Evolutionary conservation across 2,113 vertebrate species (phyloP), one percentile per base, ranked within the genome.

Genomic region (Actinemys pallida): DNA sequence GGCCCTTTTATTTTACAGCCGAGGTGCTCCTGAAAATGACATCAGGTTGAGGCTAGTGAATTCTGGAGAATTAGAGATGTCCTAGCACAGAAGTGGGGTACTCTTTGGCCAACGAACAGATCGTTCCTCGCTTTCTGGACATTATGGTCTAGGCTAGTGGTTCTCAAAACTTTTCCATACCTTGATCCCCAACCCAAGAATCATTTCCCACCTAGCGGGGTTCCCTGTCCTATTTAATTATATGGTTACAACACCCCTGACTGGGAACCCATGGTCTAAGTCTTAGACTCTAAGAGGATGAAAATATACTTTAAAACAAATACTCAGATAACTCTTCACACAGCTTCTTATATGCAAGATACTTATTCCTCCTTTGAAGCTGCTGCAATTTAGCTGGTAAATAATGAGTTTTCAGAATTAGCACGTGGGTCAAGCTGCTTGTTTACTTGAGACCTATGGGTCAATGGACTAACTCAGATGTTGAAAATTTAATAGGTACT

Each of bases 311-410:
- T 20, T 10, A 24, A 24, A 75, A 42, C 39, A 75, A 39, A 42
- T 75, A 24, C 39, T 10, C 84, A 75, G 12, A 1, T 0, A 92
- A 95, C 53, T 93, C 72, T 84, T 78, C 39, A 27, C 72, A 88
- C 25, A 39, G 3, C 84, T 92, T 50, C 54, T 31, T 79, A 54
- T 86, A 92, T 14, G 13, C 81, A 95, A 83, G 13, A 86, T 90
- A 91, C 31, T 50, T 75, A 35, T 57, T 25, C 8, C 76, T 91
- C 16, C 39, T 87, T 81, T 90, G 3, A 92, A 88, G 92, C 89
- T 91, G 92, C 47, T 95, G 72, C 90, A 87, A 84, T 76, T 42
- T 75, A 75, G 19, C 57, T 91, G 82, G n/a, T 84, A 94, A 90
- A 95, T 90, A 80, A 2, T 11, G 59, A 62, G 11, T n/a, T 31